A percentile compares a stretch with the other conserved stretches of the same genome.
These are phyloP conservation scores for Hydrotaea cyrtoneurina DNA, from an alignment of 2,888 invertebrate species.

Conservation along the genomic window DNA sequence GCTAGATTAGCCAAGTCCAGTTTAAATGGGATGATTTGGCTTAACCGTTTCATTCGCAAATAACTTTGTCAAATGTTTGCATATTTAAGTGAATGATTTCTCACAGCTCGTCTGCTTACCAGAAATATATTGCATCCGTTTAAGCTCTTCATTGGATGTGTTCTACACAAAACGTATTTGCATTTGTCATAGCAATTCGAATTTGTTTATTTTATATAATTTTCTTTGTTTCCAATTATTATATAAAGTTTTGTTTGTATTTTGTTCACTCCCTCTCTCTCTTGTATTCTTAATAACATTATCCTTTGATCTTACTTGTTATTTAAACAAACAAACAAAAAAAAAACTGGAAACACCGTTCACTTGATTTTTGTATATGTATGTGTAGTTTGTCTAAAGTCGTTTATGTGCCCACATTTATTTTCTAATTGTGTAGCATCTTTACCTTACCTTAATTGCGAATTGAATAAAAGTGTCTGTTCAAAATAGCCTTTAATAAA, in stretches of 20 bases:
- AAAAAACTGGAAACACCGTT: background rate
- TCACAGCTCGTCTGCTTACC: no score
- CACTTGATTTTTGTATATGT: background rate
- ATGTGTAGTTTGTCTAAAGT: slow-evolving; percentile 32
- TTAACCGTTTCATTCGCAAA: no score
- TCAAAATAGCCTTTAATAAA: slow-evolving; percentile 42
- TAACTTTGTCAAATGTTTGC: no score
- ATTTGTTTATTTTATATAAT: background rate
- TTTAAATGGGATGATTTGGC: no score
- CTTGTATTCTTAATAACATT: background rate
- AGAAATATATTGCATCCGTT: no score
- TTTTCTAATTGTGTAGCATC: background rate
- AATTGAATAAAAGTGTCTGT: slow-evolving; percentile 32
- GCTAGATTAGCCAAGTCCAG: no score
- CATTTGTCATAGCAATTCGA: background rate
- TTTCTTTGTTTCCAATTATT: background rate
- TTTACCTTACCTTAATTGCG: slow-evolving; percentile 6
- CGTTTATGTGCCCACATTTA: slow-evolving; percentile 5
- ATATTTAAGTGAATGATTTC: no score
- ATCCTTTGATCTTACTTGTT: no score
- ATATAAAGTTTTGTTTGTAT: background rate
- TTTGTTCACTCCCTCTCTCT: slow-evolving; percentile 4
- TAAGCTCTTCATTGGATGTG: background rate
- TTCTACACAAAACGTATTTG: background rate
- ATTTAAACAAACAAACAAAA: no score